Base-by-base conservation (phyloP, 1,140 invertebrate genomes). In the Drosophila melanica region DNA sequence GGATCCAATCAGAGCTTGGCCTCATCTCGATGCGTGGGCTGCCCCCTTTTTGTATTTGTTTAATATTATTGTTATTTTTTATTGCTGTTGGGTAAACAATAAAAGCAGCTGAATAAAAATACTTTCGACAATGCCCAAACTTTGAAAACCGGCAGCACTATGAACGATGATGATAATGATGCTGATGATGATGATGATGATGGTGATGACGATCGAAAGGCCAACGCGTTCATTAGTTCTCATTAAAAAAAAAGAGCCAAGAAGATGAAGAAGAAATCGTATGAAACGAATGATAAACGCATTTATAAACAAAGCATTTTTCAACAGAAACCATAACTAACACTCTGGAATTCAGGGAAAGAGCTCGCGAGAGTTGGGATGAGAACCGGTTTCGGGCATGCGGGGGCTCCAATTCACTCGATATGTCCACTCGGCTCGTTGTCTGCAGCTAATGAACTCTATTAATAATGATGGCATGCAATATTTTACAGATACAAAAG, bases 191-290 rank as follows among this genome's bases (percentile, higher is more conserved):
- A 9, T 20, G 44, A 63, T 44, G 41, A 20, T 18, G 30, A 45
- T 62, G 39, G 0, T 12, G 41, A 70, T 60, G 51, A 54, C 51
- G 45, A 65, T 50, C 33, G 18, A 37, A 18, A 41, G 47, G 51
- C 68, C 54, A 75, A 65, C 53, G 64, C 65, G 60, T 77, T 77
- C 75, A 77, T 77, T 77, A 77, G 75, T 77, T 77, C 63, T 77
- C 75, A 74, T 77, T 77, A 74, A 74, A 71, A 18, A 57, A 60
- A 27, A 59, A 27, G 14, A 48, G n/a, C 7, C 9, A 27, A 59
- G 66, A 53, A n/a, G 16, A 54, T 16, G 20, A 48, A 20, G 37
- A 20, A 37, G 33, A 57, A 64, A 64, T 57, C 51, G 12, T 37
- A 51, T 48, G 45, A 37, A 23, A 4, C 55, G 41, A 69, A 63